Conservation (phyloP, 2,888 invertebrate species). For the Dyspetes luteomarginatus region DNA sequence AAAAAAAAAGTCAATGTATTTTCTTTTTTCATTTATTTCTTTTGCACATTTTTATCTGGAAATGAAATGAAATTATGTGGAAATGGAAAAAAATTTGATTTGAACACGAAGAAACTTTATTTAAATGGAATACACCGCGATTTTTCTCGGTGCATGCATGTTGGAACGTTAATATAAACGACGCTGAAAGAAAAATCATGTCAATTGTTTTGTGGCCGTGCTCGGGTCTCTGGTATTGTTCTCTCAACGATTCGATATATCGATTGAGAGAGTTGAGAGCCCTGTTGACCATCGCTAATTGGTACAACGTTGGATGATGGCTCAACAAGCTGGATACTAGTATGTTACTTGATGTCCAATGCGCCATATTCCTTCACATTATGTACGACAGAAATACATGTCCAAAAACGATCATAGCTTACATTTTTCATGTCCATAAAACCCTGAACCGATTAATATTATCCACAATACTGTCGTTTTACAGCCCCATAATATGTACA, state of each 20-base stretch:
- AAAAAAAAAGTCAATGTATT: no score
- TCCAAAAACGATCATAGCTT: background rate
- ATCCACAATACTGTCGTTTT: background rate
- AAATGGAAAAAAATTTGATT: background rate
- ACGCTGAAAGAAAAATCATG: background rate
- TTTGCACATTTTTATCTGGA: no score
- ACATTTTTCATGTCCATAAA: background rate
- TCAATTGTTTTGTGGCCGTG: conserved; percentile 19
- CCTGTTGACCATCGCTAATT: conserved; percentile 50
- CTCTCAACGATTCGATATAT: conserved; percentile 49
- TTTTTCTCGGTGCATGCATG: background rate
- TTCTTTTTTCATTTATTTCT: no score
- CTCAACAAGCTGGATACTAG: background rate
- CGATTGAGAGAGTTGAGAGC: conserved; percentile 26
- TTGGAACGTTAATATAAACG: background rate
- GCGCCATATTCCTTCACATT: background rate
- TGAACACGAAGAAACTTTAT: no score
- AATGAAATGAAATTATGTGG: no score
- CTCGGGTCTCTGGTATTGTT: background rate
- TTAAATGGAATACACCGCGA: no score
- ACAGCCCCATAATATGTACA: background rate
- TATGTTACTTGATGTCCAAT: background rate
- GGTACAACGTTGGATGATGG: conserved; percentile 44
- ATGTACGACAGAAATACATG: background rate
- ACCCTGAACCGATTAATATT: background rate